Evolutionary conservation across 2,888 invertebrate genomes (phyloP).

Genomic region (Lasius fuliginosus): DNA sequence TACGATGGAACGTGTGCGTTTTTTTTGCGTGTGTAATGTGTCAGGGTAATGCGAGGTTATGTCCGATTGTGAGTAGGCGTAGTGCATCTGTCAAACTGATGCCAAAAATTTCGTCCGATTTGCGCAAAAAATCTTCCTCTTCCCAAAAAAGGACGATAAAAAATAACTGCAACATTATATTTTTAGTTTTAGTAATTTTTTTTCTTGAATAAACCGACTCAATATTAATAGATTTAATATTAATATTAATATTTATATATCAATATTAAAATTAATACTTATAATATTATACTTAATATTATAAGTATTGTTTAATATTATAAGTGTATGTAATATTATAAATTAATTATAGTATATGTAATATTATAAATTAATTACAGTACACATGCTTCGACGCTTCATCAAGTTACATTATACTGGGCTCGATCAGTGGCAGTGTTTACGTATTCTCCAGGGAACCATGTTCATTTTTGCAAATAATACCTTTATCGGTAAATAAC

Average conservation of each 20-base stretch:
- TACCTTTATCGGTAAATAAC: slow-evolving; percentile 91
- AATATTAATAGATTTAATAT: too few relatives aligned
- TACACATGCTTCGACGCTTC: slow-evolving; percentile 91
- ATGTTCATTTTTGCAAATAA: slow-evolving; percentile 92
- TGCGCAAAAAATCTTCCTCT: background rate
- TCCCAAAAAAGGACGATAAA: background rate
- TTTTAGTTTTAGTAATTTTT: background rate
- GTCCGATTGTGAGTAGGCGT: background rate
- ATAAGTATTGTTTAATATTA: background rate
- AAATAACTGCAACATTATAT: background rate
- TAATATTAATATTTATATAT: too few relatives aligned
- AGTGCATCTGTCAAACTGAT: slow-evolving; percentile 27
- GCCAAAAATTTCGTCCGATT: background rate
- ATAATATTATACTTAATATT: too few relatives aligned
- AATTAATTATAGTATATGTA: background rate
- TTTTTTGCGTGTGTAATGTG: background rate
- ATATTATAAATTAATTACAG: slow-evolving; percentile 68
- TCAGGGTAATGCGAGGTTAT: background rate
- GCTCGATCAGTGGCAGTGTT: slow-evolving; percentile 94
- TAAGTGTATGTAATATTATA: background rate
- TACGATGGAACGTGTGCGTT: background rate
- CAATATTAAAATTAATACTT: too few relatives aligned
- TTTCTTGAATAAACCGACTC: background rate
- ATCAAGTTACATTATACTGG: slow-evolving; percentile 91
- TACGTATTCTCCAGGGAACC: slow-evolving; percentile 92